Base-by-base conservation (phyloP, 2,113 vertebrate genomes). In the Hassar affinis region DNA sequence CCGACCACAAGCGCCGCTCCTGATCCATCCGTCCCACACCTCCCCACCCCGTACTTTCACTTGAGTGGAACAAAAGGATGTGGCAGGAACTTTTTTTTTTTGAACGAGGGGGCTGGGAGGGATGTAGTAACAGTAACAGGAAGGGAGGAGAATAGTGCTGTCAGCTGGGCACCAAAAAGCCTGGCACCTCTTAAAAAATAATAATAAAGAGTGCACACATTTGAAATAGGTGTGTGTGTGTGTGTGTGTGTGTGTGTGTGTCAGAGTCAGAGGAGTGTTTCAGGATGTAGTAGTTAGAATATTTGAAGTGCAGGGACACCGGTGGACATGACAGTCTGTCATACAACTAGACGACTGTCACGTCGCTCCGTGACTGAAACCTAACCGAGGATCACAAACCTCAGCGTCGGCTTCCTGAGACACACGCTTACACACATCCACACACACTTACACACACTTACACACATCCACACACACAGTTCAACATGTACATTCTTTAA, bases 1-100 rank as follows among this genome's bases (percentile, higher is more conserved):
- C 86, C 92, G 90, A 90, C 90, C 88, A 87, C 88, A 75, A 78
- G 83, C 42, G n/a, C 79, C 79, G 75, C 86, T 85, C 75, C 90
- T 84, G 66, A 91, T 86, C 88, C 79, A 45, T 90, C 89, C 83
- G 51, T 35, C 30, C 18, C 72, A 0, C 3, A 52, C 88, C 85
- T 84, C 80, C 80, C 84, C 6, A n/a, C 69, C 90, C 68, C 68
- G 57, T 62, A 75, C 52, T 77, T 81, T 90, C 84, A 89, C 92
- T 92, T 92, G 88, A 92, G 89, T 86, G 82, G 82, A 82, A 89
- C 89, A 90, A 91, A 92, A 86, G 82, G 87, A 83, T 85, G 86
- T 90, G 90, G 80, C 84, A 89, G 88, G 85, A 88, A 82, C 84
- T 85, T 85, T 84, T 78, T 78, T 79, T 80, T 86, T 81, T 81